These are phyloP conservation scores for Daphoenositta chrysoptera DNA, from an alignment of 2,113 vertebrate species.

Conservation along the genomic window DNA sequence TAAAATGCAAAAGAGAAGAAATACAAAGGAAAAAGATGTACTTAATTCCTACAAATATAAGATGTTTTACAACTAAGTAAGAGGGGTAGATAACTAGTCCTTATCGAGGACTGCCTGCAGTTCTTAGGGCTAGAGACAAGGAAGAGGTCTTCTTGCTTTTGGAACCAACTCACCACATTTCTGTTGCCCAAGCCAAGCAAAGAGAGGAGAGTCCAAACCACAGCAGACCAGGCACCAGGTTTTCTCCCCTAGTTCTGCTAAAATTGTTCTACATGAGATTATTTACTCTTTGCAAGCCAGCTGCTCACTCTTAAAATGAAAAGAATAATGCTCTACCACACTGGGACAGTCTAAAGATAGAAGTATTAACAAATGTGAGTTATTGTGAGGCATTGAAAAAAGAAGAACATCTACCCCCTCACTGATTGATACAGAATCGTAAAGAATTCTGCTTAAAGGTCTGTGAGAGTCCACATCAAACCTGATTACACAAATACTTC, in stretches of 20 bases:
- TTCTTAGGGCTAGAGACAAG: background rate
- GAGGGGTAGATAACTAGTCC: background rate
- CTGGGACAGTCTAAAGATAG: background rate
- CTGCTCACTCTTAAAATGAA: background rate
- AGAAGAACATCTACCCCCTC: background rate
- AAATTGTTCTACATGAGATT: background rate
- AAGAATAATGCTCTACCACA: background rate
- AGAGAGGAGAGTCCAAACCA: background rate
- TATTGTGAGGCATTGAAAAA: background rate
- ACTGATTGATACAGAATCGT: background rate
- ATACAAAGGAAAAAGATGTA: background rate
- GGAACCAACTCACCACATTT: background rate
- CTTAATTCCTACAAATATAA: background rate
- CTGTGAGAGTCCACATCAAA: background rate
- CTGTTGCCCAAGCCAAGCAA: background rate
- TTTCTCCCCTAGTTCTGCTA: background rate
- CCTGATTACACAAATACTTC: background rate
- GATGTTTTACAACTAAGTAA: background rate
- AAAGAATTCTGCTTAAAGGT: background rate
- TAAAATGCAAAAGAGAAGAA: background rate
- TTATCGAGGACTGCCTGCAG: background rate
- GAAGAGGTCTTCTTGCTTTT: background rate
- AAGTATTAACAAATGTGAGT: background rate
- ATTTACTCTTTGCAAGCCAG: background rate
- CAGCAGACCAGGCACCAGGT: background rate